Percentiles rank a stretch among this genome's conserved stretches.
phyloP scores from a whole-genome alignment of 2,888 invertebrate genomes.

The Dicranocentrus wangi region DNA sequence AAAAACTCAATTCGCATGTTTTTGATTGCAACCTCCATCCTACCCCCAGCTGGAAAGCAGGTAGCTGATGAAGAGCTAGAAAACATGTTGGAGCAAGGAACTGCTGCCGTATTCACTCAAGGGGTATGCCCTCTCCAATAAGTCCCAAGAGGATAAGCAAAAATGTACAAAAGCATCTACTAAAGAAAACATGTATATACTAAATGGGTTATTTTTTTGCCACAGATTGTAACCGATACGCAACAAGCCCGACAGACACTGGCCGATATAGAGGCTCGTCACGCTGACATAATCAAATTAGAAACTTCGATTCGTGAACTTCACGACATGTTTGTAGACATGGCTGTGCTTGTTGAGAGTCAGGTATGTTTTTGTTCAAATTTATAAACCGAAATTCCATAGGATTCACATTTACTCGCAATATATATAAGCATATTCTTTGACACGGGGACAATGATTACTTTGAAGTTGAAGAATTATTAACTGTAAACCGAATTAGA shows the following conservation, averaged over 20 bases:
- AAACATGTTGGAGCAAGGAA: conserved; percentile 98
- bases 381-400: too few relatives aligned
- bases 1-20: too few relatives aligned
- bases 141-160: too few relatives aligned
- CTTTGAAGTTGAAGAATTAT: too few relatives aligned
- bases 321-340: conserved; percentile 70
- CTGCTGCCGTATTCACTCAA: conserved; percentile 78
- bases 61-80: conserved; percentile 98
- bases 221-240: conserved; percentile 68
- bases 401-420: too few relatives aligned
- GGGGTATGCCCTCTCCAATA: conserved; percentile 53
- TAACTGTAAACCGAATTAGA: too few relatives aligned
- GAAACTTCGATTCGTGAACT: conserved; percentile 70
- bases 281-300: conserved; percentile 70
- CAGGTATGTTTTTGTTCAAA: conserved; percentile 54
- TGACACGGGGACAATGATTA: too few relatives aligned
- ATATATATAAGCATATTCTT: too few relatives aligned
- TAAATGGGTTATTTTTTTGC: too few relatives aligned
- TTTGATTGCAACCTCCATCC: too few relatives aligned
- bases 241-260: conserved; percentile 70
- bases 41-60: conserved; percentile 92
- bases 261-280: conserved; percentile 70
- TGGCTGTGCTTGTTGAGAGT: conserved; percentile 68
- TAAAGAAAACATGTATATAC: too few relatives aligned
- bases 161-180: too few relatives aligned